Evolutionary conservation across 2,113 vertebrate species (phyloP).

Genomic region (Heloderma charlesbogerti): DNA sequence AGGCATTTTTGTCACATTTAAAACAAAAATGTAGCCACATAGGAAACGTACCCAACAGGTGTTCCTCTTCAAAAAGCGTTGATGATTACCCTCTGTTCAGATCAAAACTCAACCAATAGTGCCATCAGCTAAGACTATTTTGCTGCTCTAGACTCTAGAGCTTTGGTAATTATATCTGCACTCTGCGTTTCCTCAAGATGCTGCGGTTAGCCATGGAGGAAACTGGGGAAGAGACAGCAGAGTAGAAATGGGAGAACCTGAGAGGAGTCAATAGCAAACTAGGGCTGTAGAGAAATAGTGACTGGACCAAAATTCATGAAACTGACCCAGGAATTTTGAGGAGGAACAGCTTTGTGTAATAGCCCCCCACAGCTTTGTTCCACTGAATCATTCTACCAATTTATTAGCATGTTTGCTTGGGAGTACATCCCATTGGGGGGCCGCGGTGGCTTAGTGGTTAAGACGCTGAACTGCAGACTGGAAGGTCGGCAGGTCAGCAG

Average conservation of each 20-base stretch:
- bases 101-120: constrained; percentile 17
- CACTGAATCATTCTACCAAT: background rate
- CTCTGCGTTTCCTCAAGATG: background rate
- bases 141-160: background rate
- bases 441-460: no score
- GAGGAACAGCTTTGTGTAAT: background rate
- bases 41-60: constrained; percentile 1
- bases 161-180: background rate
- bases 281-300: background rate
- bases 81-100: constrained; percentile 2
- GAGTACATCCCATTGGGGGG: background rate
- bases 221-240: background rate
- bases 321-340: background rate
- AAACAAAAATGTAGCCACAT: constrained; percentile 7
- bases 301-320: background rate
- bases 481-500: no score
- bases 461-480: no score
- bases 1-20: background rate
- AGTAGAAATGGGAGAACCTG: background rate
- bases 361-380: background rate
- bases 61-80: constrained; percentile 7
- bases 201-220: background rate
- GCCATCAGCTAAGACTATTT: background rate
- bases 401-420: background rate
- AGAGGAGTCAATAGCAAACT: background rate